Conservation (phyloP, 2,797 vertebrate species). For the Sebastes vulpes region DNA sequence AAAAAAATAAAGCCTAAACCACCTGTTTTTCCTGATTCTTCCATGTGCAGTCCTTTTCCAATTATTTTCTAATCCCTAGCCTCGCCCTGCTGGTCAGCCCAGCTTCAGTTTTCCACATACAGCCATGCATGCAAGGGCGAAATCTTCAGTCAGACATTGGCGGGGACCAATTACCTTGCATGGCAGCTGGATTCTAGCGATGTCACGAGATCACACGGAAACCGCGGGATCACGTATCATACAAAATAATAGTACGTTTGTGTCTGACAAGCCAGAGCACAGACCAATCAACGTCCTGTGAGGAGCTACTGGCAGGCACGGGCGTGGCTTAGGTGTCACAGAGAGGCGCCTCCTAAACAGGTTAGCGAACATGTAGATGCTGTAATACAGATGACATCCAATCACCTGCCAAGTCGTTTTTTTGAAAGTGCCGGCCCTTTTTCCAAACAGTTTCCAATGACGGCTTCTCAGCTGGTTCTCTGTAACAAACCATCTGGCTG, state of each 20-base stretch:
- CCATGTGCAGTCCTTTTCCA: neutral
- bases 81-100: neutral
- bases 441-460: no score
- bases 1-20: neutral
- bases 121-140: neutral
- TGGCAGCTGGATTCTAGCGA: neutral
- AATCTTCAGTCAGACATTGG: neutral
- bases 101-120: slow-evolving; percentile 9
- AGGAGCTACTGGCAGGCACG: no score
- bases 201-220: neutral
- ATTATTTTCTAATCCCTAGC: neutral
- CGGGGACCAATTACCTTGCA: neutral
- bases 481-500: neutral
- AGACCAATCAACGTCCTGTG: no score
- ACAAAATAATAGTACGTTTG: neutral
- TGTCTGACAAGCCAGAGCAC: neutral
- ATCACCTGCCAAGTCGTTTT: no score
- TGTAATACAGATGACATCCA: neutral
- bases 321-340: no score
- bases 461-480: no score
- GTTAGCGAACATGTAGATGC: neutral
- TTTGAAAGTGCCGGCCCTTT: no score
- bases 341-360: neutral
- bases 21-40: slow-evolving; percentile 1
- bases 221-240: neutral